These are phyloP conservation scores for Gasteruption jaculator DNA, from an alignment of 2,888 invertebrate species.

Conservation along the genomic window DNA sequence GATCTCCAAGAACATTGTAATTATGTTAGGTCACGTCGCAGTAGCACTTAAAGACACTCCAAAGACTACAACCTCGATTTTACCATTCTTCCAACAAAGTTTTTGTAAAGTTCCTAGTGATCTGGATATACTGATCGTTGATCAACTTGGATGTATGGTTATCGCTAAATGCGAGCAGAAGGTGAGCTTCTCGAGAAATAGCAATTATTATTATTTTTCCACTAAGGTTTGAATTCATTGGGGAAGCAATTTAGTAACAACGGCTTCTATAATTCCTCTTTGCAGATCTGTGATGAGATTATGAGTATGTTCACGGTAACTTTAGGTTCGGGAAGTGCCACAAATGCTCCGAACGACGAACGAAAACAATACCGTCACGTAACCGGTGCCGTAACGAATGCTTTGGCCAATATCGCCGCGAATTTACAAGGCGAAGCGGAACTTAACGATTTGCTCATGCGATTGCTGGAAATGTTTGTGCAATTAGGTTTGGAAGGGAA, in stretches of 20 bases:
- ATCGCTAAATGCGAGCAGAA: constrained; percentile 84
- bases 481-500: constrained; percentile 97
- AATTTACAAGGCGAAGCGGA: constrained; percentile 85
- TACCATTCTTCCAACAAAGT: constrained; percentile 94
- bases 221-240: neutral
- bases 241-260: neutral
- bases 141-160: constrained; percentile 97
- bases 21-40: constrained; percentile 95
- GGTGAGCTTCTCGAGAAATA: constrained; percentile 42
- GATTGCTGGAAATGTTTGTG: constrained; percentile 93
- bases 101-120: constrained; percentile 91
- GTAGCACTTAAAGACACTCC: constrained; percentile 90
- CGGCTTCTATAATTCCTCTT: neutral
- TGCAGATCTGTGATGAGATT: constrained; percentile 79
- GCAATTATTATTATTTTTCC: neutral
- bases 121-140: constrained; percentile 90
- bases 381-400: constrained; percentile 92
- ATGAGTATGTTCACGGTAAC: constrained; percentile 98
- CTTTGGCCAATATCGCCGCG: constrained; percentile 92
- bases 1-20: constrained; percentile 94
- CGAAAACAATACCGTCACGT: constrained; percentile 68
- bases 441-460: constrained; percentile 78
- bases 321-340: constrained; percentile 82
- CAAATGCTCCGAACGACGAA: constrained; percentile 59
- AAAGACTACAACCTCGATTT: constrained; percentile 89